Percentiles rank a stretch among this genome's conserved stretches.
Evolutionary conservation across 2,113 vertebrate species (phyloP).

Genomic region (Sarotherodon lohbergeri): DNA sequence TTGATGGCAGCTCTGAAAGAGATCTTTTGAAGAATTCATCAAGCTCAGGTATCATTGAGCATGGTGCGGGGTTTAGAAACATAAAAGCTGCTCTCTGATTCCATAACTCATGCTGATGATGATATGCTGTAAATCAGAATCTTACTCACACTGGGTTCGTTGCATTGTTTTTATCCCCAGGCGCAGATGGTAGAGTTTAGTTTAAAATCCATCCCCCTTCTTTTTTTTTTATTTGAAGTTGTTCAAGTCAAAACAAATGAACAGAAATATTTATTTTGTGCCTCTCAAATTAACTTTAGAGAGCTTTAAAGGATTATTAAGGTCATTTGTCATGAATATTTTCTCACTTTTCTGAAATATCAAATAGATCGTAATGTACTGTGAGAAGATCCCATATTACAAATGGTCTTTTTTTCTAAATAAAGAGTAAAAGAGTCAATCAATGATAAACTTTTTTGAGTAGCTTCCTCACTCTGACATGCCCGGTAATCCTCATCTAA

Average conservation of each 20-base stretch:
- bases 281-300: not conserved
- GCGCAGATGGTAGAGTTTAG: conserved; percentile 3
- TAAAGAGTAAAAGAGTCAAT: not conserved
- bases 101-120: not conserved
- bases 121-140: not conserved
- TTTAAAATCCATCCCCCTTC: not conserved
- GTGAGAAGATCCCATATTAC: not conserved
- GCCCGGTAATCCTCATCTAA: not conserved
- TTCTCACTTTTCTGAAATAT: not conserved
- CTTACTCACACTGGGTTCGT: not conserved
- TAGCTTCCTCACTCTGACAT: not conserved
- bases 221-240: not conserved
- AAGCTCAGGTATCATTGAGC: not conserved
- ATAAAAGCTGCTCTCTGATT: not conserved
- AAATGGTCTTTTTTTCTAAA: not conserved
- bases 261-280: not conserved
- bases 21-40: not conserved
- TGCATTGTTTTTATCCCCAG: not conserved
- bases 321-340: not conserved
- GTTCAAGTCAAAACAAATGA: not conserved
- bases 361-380: not conserved
- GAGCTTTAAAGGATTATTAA: not conserved
- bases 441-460: not conserved
- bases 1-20: not conserved
- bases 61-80: not conserved